Evolutionary conservation across 37 sponge, comb jelly and placozoan species (phyloP), one percentile per base, ranked within the genome.

Genomic region (Eunapius fragilis): DNA sequence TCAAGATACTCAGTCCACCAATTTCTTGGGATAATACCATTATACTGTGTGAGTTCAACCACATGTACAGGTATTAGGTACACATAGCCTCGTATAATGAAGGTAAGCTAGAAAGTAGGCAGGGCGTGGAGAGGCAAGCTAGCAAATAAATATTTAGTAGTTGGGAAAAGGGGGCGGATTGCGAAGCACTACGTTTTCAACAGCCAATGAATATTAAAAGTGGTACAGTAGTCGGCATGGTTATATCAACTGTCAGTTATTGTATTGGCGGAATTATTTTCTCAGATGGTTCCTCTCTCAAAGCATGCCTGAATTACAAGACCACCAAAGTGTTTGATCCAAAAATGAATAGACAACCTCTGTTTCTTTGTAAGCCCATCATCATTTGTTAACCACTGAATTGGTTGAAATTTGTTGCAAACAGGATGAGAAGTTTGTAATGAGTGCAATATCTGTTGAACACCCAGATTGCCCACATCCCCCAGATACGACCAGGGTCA

Each of bases 371-470:
- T 84, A 76, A 19, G 85, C 34, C 2, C n/a, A 13, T 19, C 58
- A n/a, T n/a, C n/a, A n/a, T n/a, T n/a, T n/a, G n/a, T n/a, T n/a
- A n/a, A n/a, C n/a, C n/a, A n/a, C n/a, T n/a, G n/a, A n/a, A n/a
- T n/a, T n/a, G n/a, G n/a, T n/a, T n/a, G n/a, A n/a, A n/a, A n/a
- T n/a, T n/a, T n/a, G n/a, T n/a, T n/a, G n/a, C n/a, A n/a, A 35
- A 30, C 50, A 91, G 91, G 75, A 83, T 4, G 84, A 45, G 26
- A 79, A 70, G 22, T 91, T 76, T 69, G 74, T 91, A 11, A 75
- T 84, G 37, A 67, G 75, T 11, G 37, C 50, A 14, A 79, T 91
- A 26, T 91, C 91, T 36, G 75, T 91, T 30, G 84, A 91, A 0
- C 69, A 87, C 58, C 76, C 70, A 0, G 10, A 48, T 38, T 91